phyloP scores from a whole-genome alignment of 2,888 invertebrate species.

The Machimus atricapillus region DNA sequence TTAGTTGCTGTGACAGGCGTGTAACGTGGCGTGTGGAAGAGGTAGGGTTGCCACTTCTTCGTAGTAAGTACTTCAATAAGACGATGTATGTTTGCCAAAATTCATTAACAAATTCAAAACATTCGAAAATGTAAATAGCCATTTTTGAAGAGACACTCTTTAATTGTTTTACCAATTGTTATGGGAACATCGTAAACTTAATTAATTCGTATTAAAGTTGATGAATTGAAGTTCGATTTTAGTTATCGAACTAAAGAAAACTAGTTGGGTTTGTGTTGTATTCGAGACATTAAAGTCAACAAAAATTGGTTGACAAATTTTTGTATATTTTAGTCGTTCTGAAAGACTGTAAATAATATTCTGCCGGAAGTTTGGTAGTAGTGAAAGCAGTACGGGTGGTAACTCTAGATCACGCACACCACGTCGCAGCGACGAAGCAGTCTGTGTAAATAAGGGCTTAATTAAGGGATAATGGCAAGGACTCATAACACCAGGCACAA shows the following conservation, averaged over 20 bases:
- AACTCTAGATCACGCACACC: not conserved
- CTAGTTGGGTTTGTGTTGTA: too few species aligned
- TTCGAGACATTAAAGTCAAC: not conserved
- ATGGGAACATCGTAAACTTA: too few species aligned
- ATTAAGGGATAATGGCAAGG: constrained; percentile 14
- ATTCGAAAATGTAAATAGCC: too few species aligned
- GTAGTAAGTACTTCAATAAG: too few species aligned
- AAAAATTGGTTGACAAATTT: not conserved
- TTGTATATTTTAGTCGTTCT: not conserved
- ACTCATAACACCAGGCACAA: constrained; percentile 24
- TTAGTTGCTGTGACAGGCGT: not conserved
- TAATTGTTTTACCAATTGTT: too few species aligned
- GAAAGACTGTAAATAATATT: too few species aligned
- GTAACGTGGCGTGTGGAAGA: not conserved
- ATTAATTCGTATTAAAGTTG: too few species aligned
- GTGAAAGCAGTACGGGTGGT: not conserved
- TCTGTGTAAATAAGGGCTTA: constrained; percentile 1
- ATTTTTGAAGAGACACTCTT: too few species aligned
- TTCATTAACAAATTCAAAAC: too few species aligned
- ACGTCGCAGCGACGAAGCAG: not conserved
- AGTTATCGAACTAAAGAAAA: too few species aligned
- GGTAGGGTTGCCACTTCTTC: not conserved
- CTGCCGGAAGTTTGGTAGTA: not conserved
- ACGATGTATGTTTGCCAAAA: too few species aligned
- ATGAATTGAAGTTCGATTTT: too few species aligned